These are phyloP conservation scores for Danio choprae DNA, from an alignment of 2,797 vertebrate genomes.

Conservation along the genomic window DNA sequence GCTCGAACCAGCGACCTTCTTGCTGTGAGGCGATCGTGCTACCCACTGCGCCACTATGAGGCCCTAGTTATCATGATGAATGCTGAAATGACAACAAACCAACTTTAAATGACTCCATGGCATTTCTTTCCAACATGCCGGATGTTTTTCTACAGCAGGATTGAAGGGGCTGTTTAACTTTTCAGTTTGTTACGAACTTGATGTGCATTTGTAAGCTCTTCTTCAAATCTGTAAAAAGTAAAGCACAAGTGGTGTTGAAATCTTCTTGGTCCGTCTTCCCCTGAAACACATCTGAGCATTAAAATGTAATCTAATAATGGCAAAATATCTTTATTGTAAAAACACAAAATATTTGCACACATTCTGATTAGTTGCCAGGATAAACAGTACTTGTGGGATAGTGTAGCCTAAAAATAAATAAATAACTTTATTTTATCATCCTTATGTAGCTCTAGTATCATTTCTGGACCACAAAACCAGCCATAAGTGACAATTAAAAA, in stretches of 20 bases:
- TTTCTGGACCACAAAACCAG: not conserved
- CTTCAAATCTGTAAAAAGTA: constrained; percentile 2
- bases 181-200: not conserved
- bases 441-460: not conserved
- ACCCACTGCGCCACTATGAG: too few relatives aligned
- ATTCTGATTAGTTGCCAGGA: not conserved
- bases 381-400: not conserved
- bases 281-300: not conserved
- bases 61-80: not conserved
- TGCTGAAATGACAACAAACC: not conserved
- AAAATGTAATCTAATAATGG: not conserved
- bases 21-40: too few relatives aligned
- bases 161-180: not conserved
- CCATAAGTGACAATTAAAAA: too few relatives aligned
- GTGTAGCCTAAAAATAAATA: not conserved
- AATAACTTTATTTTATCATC: not conserved
- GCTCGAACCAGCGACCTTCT: too few relatives aligned
- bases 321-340: not conserved
- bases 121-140: not conserved
- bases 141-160: not conserved
- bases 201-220: not conserved
- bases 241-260: not conserved
- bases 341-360: not conserved
- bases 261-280: not conserved
- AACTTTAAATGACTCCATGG: not conserved